A percentile compares a stretch with the other conserved stretches of the same genome.
Conservation (phyloP, 2,888 invertebrate species). For the Ephialtes manifestator region DNA sequence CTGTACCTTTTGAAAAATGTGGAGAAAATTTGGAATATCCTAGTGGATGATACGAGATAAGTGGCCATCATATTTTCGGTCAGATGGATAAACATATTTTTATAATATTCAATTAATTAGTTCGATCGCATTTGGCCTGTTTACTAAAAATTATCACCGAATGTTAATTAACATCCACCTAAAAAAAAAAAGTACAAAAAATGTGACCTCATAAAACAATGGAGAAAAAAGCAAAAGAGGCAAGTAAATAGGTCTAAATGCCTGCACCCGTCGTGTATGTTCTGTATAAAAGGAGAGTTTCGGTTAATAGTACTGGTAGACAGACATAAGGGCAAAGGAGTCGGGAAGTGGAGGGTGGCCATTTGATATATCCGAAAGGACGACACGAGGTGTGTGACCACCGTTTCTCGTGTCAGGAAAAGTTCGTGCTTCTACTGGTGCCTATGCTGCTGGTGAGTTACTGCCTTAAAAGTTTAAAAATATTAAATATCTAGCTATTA, state of each 20-base stretch:
- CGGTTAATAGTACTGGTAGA: too few relatives aligned
- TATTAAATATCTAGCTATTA: too few relatives aligned
- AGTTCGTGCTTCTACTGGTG: constrained; percentile 53
- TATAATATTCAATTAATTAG: too few relatives aligned
- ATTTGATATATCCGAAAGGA: constrained; percentile 78
- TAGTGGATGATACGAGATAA: too few relatives aligned
- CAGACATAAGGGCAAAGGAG: constrained; percentile 30
- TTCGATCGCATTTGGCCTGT: too few relatives aligned
- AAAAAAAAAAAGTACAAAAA: neutral
- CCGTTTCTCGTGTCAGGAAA: constrained; percentile 46
- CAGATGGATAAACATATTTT: too few relatives aligned
- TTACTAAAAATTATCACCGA: too few relatives aligned
- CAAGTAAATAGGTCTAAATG: constrained; percentile 33
- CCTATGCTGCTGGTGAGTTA: constrained; percentile 5
- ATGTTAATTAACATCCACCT: neutral
- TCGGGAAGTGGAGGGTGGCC: constrained; percentile 75
- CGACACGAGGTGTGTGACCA: constrained; percentile 56
- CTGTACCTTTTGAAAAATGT: too few relatives aligned
- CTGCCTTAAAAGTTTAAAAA: too few relatives aligned
- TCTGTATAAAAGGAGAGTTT: constrained; percentile 33
- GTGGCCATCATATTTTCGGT: too few relatives aligned
- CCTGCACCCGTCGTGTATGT: constrained; percentile 9
- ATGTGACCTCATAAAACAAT: constrained; percentile 39
- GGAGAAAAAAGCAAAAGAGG: constrained; percentile 1
- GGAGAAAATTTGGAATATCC: too few relatives aligned